Evolutionary conservation across 2,113 vertebrate species (phyloP).

Genomic region (Opisthocomus hoazin): DNA sequence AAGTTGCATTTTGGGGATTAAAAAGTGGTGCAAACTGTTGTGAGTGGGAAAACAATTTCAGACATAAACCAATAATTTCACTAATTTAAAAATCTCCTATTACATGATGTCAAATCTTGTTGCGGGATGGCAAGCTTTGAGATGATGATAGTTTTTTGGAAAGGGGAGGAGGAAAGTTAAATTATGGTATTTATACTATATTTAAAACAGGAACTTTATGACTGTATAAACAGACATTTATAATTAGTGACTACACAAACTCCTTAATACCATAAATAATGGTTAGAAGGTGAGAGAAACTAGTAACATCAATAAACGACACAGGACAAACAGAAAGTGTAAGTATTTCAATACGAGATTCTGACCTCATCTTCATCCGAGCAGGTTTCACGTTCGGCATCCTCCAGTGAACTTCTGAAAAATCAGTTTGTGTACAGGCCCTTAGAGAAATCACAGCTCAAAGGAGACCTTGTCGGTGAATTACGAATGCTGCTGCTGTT

Average conservation of each 20-base stretch:
- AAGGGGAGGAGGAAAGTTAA: neutral
- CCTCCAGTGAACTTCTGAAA: slow-evolving; percentile 27
- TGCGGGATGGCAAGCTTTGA: neutral
- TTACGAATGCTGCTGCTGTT: neutral
- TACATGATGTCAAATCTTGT: neutral
- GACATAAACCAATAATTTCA: neutral
- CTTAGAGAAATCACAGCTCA: neutral
- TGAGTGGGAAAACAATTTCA: neutral
- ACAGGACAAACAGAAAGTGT: neutral
- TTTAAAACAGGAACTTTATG: neutral
- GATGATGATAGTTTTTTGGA: neutral
- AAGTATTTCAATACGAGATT: neutral
- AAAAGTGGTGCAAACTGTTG: neutral
- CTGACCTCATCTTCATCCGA: slow-evolving; percentile 50
- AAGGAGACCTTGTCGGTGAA: neutral
- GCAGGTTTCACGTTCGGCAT: neutral
- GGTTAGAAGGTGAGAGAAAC: neutral
- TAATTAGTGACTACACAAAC: neutral
- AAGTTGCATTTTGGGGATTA: neutral
- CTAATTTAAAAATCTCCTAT: neutral
- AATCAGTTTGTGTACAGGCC: neutral
- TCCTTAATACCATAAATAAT: neutral
- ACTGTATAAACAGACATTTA: neutral
- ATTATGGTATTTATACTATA: neutral
- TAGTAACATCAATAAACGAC: neutral